Evolutionary conservation across 2,113 vertebrate species (phyloP), one percentile per base, ranked within the genome.

Genomic region (Nothocercus julius): DNA sequence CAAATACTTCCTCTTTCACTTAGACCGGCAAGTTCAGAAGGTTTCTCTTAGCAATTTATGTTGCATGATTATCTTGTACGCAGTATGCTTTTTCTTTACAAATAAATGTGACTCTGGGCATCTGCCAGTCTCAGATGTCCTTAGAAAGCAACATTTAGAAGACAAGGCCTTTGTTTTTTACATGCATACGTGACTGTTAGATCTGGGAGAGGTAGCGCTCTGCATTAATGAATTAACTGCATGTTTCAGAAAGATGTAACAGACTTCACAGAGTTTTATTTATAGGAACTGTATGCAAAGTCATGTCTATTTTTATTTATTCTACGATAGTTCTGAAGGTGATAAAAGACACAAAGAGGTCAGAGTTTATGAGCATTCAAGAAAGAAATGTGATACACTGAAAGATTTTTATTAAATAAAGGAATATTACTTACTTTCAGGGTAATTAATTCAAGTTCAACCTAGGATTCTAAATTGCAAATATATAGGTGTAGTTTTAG

Each of bases 191-290:
- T 28, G 32, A 12, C 5, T 91, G 89, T 85, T 36, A 36, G 5
- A 19, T 56, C 40, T 62, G 44, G 49, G 49, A 19, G 28, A 66
- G 28, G n/a, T 6, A 40, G 28, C 1, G 1, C 8, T 74, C 5
- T 34, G 20, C 6, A 2, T 53, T 66, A 66, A 42, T 53, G 73
- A 83, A 83, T 83, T 47, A 70, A 62, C n/a, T 13, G 58, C 13
- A 21, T 69, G 9, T 53, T 93, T 88, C 76, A 84, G 36, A 81
- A 62, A 34, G 7, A 76, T 93, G 85, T 80, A 27, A 58, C 85
- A 83, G 2, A 83, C 21, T 92, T 62, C 18, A 47, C 3, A 56
- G 53, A 85, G 3, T 68, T 91, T 73, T 32, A 64, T 82, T 92
- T 18, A 53, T 66, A 73, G 69, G 7, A 94, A 49, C 17, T 6